Percentiles rank a stretch among this genome's conserved stretches.
phyloP scores from a whole-genome alignment of 2,113 vertebrate genomes.

The Cinclus cinclus region DNA sequence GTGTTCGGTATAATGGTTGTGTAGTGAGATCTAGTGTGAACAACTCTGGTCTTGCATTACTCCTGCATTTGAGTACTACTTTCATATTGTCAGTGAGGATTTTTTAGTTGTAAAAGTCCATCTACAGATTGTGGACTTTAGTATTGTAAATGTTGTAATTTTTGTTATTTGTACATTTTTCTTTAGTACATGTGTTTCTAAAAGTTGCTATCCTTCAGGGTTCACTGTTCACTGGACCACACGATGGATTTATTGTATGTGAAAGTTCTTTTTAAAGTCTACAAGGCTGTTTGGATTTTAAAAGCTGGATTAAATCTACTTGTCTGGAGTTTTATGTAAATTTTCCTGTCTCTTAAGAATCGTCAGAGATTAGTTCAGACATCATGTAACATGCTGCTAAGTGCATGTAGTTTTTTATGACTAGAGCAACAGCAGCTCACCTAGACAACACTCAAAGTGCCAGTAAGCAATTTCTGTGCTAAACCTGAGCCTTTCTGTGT shows the following conservation, averaged over 20 bases:
- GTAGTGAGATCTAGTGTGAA: not conserved
- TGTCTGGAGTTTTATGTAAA: not conserved
- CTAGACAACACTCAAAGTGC: not conserved
- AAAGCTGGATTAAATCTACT: not conserved
- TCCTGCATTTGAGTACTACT: not conserved
- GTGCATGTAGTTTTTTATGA: not conserved
- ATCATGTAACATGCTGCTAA: not conserved
- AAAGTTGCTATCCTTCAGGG: not conserved
- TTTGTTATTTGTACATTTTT: not conserved
- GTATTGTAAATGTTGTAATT: not conserved
- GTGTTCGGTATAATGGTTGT: accelerated
- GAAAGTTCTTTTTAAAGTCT: not conserved
- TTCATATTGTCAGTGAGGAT: accelerated
- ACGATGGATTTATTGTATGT: not conserved
- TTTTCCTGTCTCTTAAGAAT: not conserved
- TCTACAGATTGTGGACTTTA: not conserved
- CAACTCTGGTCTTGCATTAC: not conserved
- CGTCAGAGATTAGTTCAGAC: not conserved
- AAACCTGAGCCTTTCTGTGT: not conserved
- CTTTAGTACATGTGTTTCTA: not conserved
- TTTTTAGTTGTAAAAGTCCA: not conserved
- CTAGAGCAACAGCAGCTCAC: not conserved
- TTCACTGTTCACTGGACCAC: not conserved
- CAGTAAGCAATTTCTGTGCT: not conserved
- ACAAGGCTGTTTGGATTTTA: not conserved